Conservation (phyloP, 92 coral and sea anemone species). For the Siderastrea radians region DNA sequence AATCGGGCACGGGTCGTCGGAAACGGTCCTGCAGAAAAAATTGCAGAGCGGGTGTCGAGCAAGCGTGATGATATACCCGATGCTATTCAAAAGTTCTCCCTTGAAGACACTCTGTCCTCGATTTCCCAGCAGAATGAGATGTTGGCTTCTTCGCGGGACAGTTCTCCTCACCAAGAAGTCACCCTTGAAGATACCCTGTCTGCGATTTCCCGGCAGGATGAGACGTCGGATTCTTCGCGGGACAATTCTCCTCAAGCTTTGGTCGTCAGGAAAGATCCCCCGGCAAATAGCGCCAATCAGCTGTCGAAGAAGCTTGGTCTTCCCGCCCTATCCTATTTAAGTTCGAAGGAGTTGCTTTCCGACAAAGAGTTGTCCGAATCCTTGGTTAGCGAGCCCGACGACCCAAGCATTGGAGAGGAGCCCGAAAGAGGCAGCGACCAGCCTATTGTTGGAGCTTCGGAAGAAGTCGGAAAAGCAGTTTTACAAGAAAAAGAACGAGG, state of each 20-base stretch:
- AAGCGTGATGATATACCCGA: neutral
- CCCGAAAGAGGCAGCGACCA: neutral
- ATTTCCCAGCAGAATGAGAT: neutral
- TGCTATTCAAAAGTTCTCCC: neutral
- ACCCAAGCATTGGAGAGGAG: neutral
- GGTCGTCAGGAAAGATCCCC: neutral
- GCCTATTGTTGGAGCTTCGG: neutral
- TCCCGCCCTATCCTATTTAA: neutral
- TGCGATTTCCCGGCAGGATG: neutral
- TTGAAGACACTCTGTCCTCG: neutral
- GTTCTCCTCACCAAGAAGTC: neutral
- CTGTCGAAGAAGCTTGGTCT: neutral
- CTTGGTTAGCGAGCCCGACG: neutral
- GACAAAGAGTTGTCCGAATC: neutral
- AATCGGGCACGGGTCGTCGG: neutral
- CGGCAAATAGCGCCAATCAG: neutral
- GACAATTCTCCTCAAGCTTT: neutral
- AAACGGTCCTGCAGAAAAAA: neutral
- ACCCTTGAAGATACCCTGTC: neutral
- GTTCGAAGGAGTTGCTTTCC: neutral
- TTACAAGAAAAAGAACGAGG: neutral
- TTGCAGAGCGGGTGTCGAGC: neutral
- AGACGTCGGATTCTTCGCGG: neutral
- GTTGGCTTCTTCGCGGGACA: neutral
- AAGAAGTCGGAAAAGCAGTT: conserved; percentile 3